A percentile compares a stretch with the other conserved stretches of the same genome.
Conservation (phyloP, 2,113 vertebrate genomes). For the Theristicus caerulescens region DNA sequence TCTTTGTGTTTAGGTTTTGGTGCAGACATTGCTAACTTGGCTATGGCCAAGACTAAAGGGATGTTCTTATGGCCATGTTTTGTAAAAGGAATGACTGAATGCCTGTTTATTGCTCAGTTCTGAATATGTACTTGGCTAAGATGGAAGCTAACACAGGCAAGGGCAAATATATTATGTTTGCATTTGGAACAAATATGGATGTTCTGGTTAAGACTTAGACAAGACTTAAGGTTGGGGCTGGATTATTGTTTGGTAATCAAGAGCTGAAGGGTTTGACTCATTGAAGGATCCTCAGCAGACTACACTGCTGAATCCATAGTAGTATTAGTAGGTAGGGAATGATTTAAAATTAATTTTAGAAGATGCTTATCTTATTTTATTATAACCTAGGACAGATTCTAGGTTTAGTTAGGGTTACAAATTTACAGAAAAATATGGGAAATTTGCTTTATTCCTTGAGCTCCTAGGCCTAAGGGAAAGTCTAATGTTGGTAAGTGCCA, state of each 20-base stretch:
- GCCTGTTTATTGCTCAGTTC: background rate
- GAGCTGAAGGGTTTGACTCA: background rate
- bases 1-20: background rate
- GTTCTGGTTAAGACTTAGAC: background rate
- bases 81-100: background rate
- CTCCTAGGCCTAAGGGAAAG: background rate
- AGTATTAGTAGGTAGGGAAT: background rate
- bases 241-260: background rate
- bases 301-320: background rate
- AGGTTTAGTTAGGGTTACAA: background rate
- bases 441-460: background rate
- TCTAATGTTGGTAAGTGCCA: background rate
- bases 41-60: background rate
- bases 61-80: background rate
- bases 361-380: background rate
- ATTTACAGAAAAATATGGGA: background rate
- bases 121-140: background rate
- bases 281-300: background rate
- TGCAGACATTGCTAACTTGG: background rate
- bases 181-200: background rate
- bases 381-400: background rate
- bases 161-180: background rate
- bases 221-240: background rate
- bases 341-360: background rate
- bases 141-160: background rate